phyloP scores from a whole-genome alignment of 2,888 invertebrate species.

The Eupithecia insigniata region DNA sequence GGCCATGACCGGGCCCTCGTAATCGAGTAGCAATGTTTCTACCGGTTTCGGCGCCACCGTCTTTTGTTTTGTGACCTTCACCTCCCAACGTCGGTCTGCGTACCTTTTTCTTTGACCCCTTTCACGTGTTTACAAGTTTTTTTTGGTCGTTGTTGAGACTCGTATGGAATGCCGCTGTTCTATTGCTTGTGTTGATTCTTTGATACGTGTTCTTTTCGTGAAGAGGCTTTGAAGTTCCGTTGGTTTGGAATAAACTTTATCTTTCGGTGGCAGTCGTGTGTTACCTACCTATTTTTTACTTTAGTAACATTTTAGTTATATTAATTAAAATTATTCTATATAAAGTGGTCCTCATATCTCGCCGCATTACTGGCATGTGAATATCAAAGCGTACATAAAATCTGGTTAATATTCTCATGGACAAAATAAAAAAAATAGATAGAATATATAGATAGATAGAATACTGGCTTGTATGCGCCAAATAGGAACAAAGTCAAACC shows the following conservation, averaged over 20 bases:
- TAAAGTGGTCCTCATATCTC: too few relatives aligned
- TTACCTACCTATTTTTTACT: too few relatives aligned
- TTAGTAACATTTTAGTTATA: not conserved
- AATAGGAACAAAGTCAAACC: conserved; percentile 10
- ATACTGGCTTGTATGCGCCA: conserved; percentile 5
- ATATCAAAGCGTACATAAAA: too few relatives aligned
- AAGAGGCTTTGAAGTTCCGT: not conserved
- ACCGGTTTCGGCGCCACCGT: conserved; percentile 38
- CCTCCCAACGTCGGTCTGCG: conserved; percentile 57
- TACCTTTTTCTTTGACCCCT: conserved; percentile 51
- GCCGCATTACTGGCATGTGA: too few relatives aligned
- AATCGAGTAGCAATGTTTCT: conserved; percentile 72
- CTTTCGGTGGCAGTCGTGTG: not conserved
- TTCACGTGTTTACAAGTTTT: conserved; percentile 48
- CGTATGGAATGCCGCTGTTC: conserved; percentile 20
- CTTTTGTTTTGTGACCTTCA: conserved; percentile 70
- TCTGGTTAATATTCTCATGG: too few relatives aligned
- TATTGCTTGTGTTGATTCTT: conserved; percentile 19
- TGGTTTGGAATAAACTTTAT: not conserved
- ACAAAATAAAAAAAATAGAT: too few relatives aligned
- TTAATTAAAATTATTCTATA: too few relatives aligned
- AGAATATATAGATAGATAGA: not conserved
- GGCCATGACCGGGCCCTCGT: conserved; percentile 65
- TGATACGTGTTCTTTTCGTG: not conserved
- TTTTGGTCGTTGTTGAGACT: conserved; percentile 37